Evolutionary conservation across 1,140 invertebrate genomes (phyloP), one percentile per base, ranked within the genome.

Genomic region (Drosophila insularis): DNA sequence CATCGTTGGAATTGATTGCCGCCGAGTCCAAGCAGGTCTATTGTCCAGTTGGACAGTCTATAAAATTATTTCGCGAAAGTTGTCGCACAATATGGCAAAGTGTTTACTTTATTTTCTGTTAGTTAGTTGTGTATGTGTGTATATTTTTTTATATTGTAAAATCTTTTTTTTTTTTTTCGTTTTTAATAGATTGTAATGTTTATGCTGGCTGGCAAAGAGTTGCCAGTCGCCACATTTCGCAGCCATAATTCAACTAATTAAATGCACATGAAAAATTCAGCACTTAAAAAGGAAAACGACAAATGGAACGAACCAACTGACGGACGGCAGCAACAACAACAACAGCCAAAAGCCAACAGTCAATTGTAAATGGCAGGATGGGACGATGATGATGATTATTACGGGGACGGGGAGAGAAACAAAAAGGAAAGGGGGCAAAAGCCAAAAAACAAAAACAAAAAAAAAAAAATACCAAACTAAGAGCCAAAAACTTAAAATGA

Each of bases 221-320:
- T 35, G 65, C 63, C 68, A 81, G 62, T 82, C 63, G 73, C 84
- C 80, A 80, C 84, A 89, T 89, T 89, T 89, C 77, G 71, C 84
- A 78, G 80, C 85, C 84, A 89, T 89, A 89, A 84, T 89, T 89
- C 84, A 89, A 89, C 84, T 89, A 89, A 89, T 89, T 89, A 89
- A 89, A 89, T 89, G 85, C 84, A 84, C 84, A 89, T 89, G 84
- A 89, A 89, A 87, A 89, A 89, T 89, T 89, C 84, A 89, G 73
- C 84, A 89, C 84, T 89, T 81, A 27, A 87, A 87, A 89, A 74
- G 84, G 84, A 74, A 84, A 89, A 82, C 74, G 74, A 81, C 79
- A 67, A 71, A 66, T 76, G 63, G 65, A 75, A 72, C 66, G 50
- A 68, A 66, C 56, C 7, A 50, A 21, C 43, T 10, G 19, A 46